phyloP scores from a whole-genome alignment of 2,797 vertebrate species.

The Cottoperca gobio region DNA sequence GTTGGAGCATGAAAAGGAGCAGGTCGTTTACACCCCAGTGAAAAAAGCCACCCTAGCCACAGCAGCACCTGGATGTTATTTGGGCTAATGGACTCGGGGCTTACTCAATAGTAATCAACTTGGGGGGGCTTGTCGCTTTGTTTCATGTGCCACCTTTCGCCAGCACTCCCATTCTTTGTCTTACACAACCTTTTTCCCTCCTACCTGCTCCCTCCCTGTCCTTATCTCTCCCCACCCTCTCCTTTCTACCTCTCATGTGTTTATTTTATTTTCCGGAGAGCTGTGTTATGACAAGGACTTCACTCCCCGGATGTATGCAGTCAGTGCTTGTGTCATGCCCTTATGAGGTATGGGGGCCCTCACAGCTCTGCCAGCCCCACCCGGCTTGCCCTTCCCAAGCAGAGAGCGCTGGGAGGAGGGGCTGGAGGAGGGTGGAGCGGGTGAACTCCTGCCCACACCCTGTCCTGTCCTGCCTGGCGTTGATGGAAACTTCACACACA shows the following conservation, averaged over 20 bases:
- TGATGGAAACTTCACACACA: slow-evolving; percentile 49
- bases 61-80: slow-evolving; percentile 88
- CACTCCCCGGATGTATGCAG: slow-evolving; percentile 80
- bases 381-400: slow-evolving; percentile 66
- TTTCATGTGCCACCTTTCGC: slow-evolving; percentile 68
- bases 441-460: slow-evolving; percentile 70
- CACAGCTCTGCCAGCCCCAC: slow-evolving; percentile 67
- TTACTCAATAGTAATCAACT: slow-evolving; percentile 84
- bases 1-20: slow-evolving; percentile 84
- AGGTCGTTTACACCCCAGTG: slow-evolving; percentile 83
- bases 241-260: slow-evolving; percentile 63
- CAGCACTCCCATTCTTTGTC: slow-evolving; percentile 45
- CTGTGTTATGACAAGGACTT: slow-evolving; percentile 81
- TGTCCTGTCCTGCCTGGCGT: slow-evolving; percentile 58
- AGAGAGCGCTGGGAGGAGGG: slow-evolving; percentile 49
- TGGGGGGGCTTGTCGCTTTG: slow-evolving; percentile 81
- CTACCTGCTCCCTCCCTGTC: slow-evolving; percentile 51
- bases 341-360: slow-evolving; percentile 82
- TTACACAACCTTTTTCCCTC: slow-evolving; percentile 28
- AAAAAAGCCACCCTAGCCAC: slow-evolving; percentile 79
- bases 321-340: slow-evolving; percentile 82
- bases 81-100: slow-evolving; percentile 84
- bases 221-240: slow-evolving; percentile 72
- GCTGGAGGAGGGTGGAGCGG: slow-evolving; percentile 52
- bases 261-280: slow-evolving; percentile 80